phyloP scores from a whole-genome alignment of 2,888 invertebrate genomes.

The Troides helena region DNA sequence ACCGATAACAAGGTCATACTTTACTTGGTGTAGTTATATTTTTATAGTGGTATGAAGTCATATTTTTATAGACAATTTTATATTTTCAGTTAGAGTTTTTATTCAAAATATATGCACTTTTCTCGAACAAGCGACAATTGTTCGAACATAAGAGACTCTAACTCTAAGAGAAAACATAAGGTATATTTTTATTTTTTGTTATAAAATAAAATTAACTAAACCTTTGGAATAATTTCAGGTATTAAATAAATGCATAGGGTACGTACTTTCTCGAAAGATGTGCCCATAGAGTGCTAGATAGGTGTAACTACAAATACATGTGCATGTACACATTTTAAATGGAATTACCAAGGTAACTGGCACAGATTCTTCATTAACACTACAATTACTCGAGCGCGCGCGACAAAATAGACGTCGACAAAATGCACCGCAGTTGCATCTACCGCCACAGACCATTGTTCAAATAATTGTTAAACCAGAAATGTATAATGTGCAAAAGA shows the following conservation, averaged over 20 bases:
- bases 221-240: not conserved
- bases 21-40: not conserved
- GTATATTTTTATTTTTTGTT: too few relatives aligned
- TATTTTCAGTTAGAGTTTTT: not conserved
- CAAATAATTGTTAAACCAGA: constrained; percentile 35
- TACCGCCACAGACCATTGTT: constrained; percentile 55
- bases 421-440: constrained; percentile 62
- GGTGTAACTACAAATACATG: constrained; percentile 18
- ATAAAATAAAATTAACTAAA: too few relatives aligned
- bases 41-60: not conserved
- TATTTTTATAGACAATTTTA: not conserved
- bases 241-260: constrained; percentile 6
- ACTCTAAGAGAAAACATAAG: too few relatives aligned
- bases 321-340: constrained; percentile 21
- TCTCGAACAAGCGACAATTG: too few relatives aligned
- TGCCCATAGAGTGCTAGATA: constrained; percentile 19
- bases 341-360: constrained; percentile 57
- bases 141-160: too few relatives aligned
- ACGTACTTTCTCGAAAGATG: constrained; percentile 15
- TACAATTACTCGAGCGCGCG: constrained; percentile 43
- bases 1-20: not conserved
- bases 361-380: constrained; percentile 42
- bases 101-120: not conserved
- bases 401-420: constrained; percentile 68
- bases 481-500: constrained; percentile 34